Evolutionary conservation across 2,888 invertebrate species (phyloP).

Genomic region (Argyresthia albistria): DNA sequence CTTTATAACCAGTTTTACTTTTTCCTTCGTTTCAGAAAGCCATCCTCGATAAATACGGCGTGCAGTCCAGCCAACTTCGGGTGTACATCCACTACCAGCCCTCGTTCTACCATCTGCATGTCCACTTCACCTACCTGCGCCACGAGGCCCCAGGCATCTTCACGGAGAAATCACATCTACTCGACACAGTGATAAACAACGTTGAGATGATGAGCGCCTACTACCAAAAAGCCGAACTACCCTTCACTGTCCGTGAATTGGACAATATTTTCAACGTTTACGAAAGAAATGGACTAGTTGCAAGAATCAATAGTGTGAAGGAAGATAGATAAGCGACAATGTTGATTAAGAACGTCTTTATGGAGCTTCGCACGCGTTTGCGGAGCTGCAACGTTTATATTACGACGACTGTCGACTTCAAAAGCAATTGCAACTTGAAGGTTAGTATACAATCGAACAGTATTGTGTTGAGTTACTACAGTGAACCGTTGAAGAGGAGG

Average conservation of each 20-base stretch:
- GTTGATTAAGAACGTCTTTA: constrained; percentile 65
- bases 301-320: constrained; percentile 37
- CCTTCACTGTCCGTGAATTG: constrained; percentile 84
- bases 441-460: constrained; percentile 58
- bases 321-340: constrained; percentile 46
- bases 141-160: constrained; percentile 88
- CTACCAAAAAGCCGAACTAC: constrained; percentile 86
- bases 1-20: neutral
- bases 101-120: constrained; percentile 96
- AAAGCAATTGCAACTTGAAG: constrained; percentile 54
- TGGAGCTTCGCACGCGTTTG: constrained; percentile 73
- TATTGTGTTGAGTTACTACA: constrained; percentile 54
- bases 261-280: constrained; percentile 80
- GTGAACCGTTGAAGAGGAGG: constrained; percentile 26
- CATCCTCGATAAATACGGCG: constrained; percentile 82
- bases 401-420: constrained; percentile 53
- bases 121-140: constrained; percentile 89
- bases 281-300: constrained; percentile 68
- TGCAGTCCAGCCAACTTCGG: constrained; percentile 80
- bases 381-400: constrained; percentile 75
- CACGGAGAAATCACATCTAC: constrained; percentile 88
- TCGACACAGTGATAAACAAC: constrained; percentile 92
- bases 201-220: constrained; percentile 86
- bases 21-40: constrained; percentile 70
- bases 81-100: constrained; percentile 97